Conservation (phyloP, 2,797 vertebrate species). For the Hydrophis major region DNA sequence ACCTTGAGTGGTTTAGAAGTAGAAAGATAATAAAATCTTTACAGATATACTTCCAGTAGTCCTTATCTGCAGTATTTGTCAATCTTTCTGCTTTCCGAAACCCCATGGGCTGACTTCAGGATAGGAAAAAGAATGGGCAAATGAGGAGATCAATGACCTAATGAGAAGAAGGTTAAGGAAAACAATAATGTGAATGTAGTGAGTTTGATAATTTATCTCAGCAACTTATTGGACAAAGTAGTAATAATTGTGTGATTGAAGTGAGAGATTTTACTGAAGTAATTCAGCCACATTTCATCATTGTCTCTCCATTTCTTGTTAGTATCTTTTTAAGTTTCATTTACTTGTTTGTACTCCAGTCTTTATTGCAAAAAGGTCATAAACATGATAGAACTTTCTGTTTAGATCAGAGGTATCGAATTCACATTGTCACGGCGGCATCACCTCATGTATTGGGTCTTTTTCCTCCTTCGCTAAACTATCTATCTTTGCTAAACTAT, state of each 20-base stretch:
- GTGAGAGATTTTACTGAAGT: not conserved
- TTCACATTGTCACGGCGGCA: no score
- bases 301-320: not conserved
- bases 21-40: no score
- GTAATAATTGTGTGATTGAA: not conserved
- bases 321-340: not conserved
- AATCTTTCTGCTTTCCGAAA: no score
- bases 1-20: no score
- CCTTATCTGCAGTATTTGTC: no score
- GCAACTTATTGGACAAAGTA: not conserved
- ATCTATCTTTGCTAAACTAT: no score
- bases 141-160: not conserved
- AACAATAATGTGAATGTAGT: not conserved
- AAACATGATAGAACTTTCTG: slow-evolving; percentile 7
- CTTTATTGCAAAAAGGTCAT: not conserved
- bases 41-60: no score
- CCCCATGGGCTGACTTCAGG: not conserved
- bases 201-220: not conserved
- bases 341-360: no score
- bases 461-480: no score
- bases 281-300: not conserved
- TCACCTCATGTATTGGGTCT: no score
- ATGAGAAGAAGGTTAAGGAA: not conserved
- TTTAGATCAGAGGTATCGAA: no score
- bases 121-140: not conserved